A percentile compares a stretch with the other conserved stretches of the same genome.
These are phyloP conservation scores for Taxidea taxus DNA, from an alignment of 2,113 vertebrate species.

Conservation along the genomic window DNA sequence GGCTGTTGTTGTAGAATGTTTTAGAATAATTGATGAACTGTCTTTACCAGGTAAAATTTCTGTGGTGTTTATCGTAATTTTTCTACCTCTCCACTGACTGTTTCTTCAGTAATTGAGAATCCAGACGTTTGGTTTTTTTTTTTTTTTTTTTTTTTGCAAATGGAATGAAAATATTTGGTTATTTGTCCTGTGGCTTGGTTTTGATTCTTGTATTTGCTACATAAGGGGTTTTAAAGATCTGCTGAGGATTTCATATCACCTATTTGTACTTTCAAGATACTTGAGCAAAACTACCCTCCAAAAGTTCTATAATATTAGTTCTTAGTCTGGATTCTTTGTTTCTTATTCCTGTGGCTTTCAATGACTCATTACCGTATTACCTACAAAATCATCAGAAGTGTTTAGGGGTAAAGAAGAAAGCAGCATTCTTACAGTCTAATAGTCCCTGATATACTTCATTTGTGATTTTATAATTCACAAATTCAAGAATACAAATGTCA, in stretches of 20 bases:
- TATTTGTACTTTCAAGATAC: conserved; percentile 51
- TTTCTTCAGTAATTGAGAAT: not conserved
- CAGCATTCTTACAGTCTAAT: not conserved
- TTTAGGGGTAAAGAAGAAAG: not conserved
- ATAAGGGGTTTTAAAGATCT: conserved; percentile 50
- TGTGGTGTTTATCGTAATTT: fast-evolving
- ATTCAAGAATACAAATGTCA: not conserved
- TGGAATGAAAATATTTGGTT: not conserved
- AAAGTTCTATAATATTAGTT: conserved; percentile 44
- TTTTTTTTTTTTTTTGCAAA: not conserved
- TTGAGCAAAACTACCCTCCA: conserved; percentile 28
- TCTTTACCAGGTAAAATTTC: conserved; percentile 20
- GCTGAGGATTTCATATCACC: conserved; percentile 25
- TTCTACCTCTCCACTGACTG: not conserved
- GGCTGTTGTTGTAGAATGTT: not conserved
- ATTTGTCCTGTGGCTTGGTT: conserved; percentile 47
- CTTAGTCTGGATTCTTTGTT: not conserved
- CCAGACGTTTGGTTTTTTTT: not conserved
- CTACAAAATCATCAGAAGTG: not conserved
- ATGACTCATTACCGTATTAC: not conserved
- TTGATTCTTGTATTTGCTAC: not conserved
- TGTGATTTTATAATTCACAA: not conserved
- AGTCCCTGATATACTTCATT: not conserved
- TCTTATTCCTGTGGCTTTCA: conserved; percentile 31
- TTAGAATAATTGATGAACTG: not conserved